Base-by-base conservation (phyloP, 2,888 invertebrate genomes). In the Phoenoteleia sp. region DNA sequence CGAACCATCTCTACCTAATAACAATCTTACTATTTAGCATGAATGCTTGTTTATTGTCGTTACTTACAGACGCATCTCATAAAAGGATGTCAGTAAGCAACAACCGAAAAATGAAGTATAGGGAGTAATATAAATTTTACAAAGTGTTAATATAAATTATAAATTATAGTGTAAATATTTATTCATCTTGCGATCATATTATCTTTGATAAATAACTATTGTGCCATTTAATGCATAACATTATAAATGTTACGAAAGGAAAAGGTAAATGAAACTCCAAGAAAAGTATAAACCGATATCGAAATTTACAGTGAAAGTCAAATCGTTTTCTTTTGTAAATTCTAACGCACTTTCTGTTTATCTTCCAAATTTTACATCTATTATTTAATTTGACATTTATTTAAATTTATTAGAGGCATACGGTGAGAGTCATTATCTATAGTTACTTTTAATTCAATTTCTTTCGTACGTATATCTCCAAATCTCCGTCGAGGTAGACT, bases 121-220 rank as follows among this genome's bases (percentile, higher is more conserved):
- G 64, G 77, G 49, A 74, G 27, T 83, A 54, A 79, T 15, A 54
- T 60, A 77, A 71, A 67, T 83, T 79, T 79, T 83, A 79, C 83
- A 79, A 62, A 80, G 17, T 84, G 81, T 84, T 84, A 54, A 81
- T 81, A 76, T 13, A 76, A 76, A 72, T 27, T 47, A 76, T 66
- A 75, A 52, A 66, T 72, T 79, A 79, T 77, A 81, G 52, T 85
- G 85, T 85, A 85, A 85, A 85, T 85, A 81, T 72, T 27, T 76
- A 58, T 81, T 76, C 80, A 66, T 72, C 71, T 60, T 76, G 69
- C 76, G 71, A 66, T 58, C 36, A 49, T 52, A 81, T 74, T 72
- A 72, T 67, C 84, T 80, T 75, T 79, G 84, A 84, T 80, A 84
- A 77, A 64, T 77, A 23, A 72, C 64, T 79, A 84, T 52, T 84